phyloP scores from a whole-genome alignment of 2,113 vertebrate species.

The Saccopteryx bilineata region DNA sequence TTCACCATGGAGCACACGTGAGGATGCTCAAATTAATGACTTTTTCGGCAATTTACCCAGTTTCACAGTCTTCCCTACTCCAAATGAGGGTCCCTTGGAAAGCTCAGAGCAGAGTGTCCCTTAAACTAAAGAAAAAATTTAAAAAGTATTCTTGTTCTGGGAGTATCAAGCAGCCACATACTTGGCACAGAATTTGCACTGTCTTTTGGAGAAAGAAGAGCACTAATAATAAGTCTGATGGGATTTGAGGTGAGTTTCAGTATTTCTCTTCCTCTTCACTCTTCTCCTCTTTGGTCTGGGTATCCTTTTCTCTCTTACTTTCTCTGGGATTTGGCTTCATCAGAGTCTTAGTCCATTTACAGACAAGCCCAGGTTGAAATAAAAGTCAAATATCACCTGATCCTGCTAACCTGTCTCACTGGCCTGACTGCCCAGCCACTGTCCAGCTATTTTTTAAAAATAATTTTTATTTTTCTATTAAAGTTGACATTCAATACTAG shows the following conservation, averaged over 20 bases:
- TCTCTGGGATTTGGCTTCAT: background rate
- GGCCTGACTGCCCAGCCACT: background rate
- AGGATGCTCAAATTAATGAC: slow-evolving; percentile 34
- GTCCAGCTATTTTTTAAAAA: background rate
- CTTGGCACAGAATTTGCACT: background rate
- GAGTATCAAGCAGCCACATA: background rate
- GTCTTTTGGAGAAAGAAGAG: slow-evolving; percentile 48
- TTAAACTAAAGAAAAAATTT: background rate
- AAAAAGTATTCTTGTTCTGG: background rate
- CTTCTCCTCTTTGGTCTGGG: background rate
- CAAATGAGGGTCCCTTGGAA: fast-evolving
- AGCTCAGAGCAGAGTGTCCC: background rate
- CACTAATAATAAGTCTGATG: background rate
- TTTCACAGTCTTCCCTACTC: background rate
- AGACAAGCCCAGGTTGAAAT: background rate
- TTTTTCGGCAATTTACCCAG: slow-evolving; percentile 38
- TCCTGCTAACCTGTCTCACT: background rate
- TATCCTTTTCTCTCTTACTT: background rate
- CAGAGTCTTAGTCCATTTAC: background rate
- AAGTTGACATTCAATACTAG: background rate
- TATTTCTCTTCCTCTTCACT: background rate
- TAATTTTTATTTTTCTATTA: background rate
- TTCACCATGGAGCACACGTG: background rate
- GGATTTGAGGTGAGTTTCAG: background rate
- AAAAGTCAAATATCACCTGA: background rate